A percentile compares a stretch with the other conserved stretches of the same genome.
phyloP scores from a whole-genome alignment of 2,113 vertebrate species.

The Isichthys henryi region DNA sequence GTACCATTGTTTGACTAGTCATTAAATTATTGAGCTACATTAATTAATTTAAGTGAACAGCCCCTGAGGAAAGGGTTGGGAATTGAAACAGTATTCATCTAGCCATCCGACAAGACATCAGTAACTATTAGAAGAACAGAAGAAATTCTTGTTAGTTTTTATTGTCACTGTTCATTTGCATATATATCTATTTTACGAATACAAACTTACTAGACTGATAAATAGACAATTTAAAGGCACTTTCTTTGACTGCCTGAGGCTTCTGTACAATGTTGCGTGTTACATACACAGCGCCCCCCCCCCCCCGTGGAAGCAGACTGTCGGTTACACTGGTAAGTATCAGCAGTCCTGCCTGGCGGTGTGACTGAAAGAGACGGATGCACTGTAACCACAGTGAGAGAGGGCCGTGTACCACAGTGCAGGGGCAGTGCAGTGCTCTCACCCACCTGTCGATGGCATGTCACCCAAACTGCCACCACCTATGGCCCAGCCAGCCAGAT shows the following conservation, averaged over 20 bases:
- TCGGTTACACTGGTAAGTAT: slow-evolving; percentile 24
- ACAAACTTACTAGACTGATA: neutral
- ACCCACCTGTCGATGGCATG: neutral
- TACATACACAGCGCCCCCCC: neutral
- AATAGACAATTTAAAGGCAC: neutral
- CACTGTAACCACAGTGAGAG: slow-evolving; percentile 27
- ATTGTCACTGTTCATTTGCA: neutral
- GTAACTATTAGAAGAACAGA: neutral
- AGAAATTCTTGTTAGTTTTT: neutral
- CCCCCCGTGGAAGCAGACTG: neutral
- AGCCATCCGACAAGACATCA: neutral
- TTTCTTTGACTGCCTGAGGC: neutral
- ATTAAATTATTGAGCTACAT: neutral
- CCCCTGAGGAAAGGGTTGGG: neutral
- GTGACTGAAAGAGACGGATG: slow-evolving; percentile 38
- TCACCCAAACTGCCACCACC: neutral
- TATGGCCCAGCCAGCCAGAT: neutral
- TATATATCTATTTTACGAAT: neutral
- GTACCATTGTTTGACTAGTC: neutral
- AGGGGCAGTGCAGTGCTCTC: neutral
- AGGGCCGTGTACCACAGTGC: neutral
- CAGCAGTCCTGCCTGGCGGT: slow-evolving; percentile 28
- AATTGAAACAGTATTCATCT: neutral
- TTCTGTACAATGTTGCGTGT: neutral
- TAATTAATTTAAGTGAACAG: neutral